phyloP scores from a whole-genome alignment of 2,797 vertebrate genomes.

The Pitangus sulphuratus region DNA sequence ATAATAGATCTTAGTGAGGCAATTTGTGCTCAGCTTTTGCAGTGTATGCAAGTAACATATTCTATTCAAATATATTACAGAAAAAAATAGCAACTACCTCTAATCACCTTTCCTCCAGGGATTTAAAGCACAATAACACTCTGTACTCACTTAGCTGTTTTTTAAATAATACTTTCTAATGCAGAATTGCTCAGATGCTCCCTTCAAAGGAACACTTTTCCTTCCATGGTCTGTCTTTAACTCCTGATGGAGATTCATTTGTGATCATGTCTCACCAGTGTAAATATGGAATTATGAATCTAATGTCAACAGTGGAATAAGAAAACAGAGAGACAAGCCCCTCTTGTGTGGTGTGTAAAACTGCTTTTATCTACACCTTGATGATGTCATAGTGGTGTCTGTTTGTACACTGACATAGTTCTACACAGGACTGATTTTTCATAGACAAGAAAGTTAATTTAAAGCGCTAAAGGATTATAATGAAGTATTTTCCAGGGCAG shows the following conservation, averaged over 20 bases:
- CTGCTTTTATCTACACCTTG: background rate
- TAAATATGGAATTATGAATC: background rate
- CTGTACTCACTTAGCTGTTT: constrained; percentile 7
- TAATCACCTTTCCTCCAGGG: constrained; percentile 63
- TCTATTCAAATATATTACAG: constrained; percentile 52
- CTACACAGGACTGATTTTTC: background rate
- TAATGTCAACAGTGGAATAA: background rate
- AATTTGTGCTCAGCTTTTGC: constrained; percentile 65
- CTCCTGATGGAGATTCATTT: background rate
- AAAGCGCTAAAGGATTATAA: background rate
- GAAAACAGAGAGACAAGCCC: background rate
- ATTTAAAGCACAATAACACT: constrained; percentile 45
- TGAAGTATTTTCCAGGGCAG: background rate
- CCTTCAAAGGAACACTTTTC: background rate
- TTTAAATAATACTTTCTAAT: background rate
- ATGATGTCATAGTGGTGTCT: background rate
- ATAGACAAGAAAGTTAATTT: background rate
- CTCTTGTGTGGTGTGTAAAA: background rate
- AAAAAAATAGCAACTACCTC: constrained; percentile 26
- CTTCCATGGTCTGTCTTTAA: background rate
- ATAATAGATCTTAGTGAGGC: constrained; percentile 68
- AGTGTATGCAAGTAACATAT: constrained; percentile 27
- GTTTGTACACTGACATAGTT: background rate
- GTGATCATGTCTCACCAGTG: background rate
- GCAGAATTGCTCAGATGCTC: background rate